phyloP scores from a whole-genome alignment of 2,888 invertebrate genomes.

The Stenurella melanura region DNA sequence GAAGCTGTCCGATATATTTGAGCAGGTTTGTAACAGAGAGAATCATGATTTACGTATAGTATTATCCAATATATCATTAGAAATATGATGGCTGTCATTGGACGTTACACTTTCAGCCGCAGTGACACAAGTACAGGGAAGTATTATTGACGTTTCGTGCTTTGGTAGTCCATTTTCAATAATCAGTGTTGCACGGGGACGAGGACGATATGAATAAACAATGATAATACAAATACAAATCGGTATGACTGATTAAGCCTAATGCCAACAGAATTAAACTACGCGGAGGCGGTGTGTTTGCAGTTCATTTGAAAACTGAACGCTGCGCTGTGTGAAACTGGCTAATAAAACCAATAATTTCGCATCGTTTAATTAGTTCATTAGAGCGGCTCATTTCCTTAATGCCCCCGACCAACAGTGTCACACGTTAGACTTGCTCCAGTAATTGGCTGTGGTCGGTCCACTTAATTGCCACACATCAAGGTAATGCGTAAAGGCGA shows the following conservation, averaged over 20 bases:
- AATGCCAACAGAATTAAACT: neutral
- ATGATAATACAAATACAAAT: neutral
- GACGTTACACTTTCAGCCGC: neutral
- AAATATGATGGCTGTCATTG: too few species aligned
- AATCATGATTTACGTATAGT: too few species aligned
- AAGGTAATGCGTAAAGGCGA: slow-evolving; percentile 4
- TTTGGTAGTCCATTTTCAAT: neutral
- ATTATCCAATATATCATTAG: too few species aligned
- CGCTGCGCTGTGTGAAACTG: neutral
- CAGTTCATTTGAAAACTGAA: neutral
- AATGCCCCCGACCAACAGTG: slow-evolving; percentile 11
- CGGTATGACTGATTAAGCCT: neutral
- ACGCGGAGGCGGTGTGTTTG: neutral
- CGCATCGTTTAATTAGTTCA: slow-evolving; percentile 31
- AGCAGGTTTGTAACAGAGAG: too few species aligned
- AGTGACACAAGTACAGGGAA: neutral
- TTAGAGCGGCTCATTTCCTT: slow-evolving; percentile 33
- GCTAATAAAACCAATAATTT: slow-evolving; percentile 34
- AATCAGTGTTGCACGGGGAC: neutral
- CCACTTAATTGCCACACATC: neutral
- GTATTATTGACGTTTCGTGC: neutral
- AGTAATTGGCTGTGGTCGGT: slow-evolving; percentile 24
- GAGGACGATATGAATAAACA: neutral
- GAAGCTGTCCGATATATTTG: too few species aligned
- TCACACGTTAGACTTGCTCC: slow-evolving; percentile 18